Evolutionary conservation across 2,113 vertebrate species (phyloP).

Genomic region (Amphiprion percula): DNA sequence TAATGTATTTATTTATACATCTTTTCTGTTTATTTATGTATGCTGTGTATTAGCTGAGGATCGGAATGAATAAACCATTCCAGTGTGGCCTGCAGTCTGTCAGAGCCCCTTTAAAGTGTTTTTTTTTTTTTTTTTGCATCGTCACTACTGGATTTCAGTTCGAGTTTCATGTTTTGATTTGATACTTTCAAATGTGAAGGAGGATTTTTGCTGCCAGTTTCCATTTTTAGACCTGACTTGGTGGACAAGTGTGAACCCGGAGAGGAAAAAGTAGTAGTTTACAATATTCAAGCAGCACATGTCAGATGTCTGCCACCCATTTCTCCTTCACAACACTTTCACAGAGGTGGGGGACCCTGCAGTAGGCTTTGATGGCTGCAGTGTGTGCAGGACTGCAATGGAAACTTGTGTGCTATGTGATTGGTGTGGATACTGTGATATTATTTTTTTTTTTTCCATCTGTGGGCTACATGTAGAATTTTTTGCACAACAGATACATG

Average conservation of each 20-base stretch:
- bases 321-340: not conserved
- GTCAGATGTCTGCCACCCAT: conserved; percentile 26
- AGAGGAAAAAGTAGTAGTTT: conserved; percentile 5
- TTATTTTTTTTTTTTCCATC: not conserved
- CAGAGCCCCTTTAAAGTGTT: not conserved
- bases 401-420: not conserved
- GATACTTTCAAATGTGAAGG: not conserved
- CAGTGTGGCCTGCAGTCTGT: conserved; percentile 1
- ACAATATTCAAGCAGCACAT: conserved; percentile 15
- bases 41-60: conserved; percentile 18
- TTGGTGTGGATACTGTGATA: not conserved
- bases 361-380: conserved; percentile 7
- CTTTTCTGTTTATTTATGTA: conserved; percentile 47
- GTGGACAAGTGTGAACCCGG: conserved; percentile 7
- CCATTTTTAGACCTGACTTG: conserved; percentile 10
- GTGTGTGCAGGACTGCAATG: not conserved
- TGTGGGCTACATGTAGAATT: not conserved
- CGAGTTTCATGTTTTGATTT: not conserved
- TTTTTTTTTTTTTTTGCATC: not conserved
- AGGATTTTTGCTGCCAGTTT: not conserved
- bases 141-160: not conserved
- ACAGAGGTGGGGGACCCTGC: conserved; percentile 5
- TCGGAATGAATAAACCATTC: conserved; percentile 35
- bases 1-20: conserved; percentile 44
- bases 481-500: not conserved